A percentile compares a stretch with the other conserved stretches of the same genome.
These are phyloP conservation scores for Gastrophryne carolinensis DNA, from an alignment of 2,797 vertebrate species.

Conservation along the genomic window DNA sequence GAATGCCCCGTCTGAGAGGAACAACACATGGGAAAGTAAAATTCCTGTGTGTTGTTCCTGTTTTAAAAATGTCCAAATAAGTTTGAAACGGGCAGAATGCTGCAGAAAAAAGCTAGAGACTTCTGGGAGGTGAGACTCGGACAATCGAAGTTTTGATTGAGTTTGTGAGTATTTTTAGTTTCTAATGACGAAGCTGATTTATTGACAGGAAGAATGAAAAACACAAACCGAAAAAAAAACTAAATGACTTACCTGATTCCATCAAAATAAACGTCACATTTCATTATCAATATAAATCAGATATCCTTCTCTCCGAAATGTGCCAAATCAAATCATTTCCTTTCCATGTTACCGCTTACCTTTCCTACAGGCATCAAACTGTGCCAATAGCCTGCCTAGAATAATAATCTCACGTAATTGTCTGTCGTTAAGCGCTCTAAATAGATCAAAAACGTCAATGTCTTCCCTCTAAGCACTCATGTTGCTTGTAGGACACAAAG, in stretches of 20 bases:
- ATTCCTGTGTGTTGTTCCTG: no score
- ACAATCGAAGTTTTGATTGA: neutral
- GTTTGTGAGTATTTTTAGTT: neutral
- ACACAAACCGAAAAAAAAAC: neutral
- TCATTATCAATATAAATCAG: neutral
- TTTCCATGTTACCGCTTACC: neutral
- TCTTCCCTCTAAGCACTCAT: neutral
- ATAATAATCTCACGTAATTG: neutral
- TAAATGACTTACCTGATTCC: neutral
- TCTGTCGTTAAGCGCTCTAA: neutral
- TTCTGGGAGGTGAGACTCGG: neutral
- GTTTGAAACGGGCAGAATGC: no score
- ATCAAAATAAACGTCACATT: neutral
- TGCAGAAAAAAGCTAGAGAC: neutral
- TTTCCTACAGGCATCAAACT: neutral
- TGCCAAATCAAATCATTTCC: neutral
- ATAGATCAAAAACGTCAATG: slow-evolving; percentile 5
- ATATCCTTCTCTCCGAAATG: neutral
- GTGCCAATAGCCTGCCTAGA: neutral
- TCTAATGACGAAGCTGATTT: neutral
- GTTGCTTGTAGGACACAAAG: neutral
- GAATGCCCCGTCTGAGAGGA: no score
- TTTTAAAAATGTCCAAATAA: no score
- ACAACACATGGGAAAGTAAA: no score
- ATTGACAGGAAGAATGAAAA: neutral